Evolutionary conservation across 2,113 vertebrate genomes (phyloP), one percentile per base, ranked within the genome.

Genomic region (Thamnaconus septentrionalis): DNA sequence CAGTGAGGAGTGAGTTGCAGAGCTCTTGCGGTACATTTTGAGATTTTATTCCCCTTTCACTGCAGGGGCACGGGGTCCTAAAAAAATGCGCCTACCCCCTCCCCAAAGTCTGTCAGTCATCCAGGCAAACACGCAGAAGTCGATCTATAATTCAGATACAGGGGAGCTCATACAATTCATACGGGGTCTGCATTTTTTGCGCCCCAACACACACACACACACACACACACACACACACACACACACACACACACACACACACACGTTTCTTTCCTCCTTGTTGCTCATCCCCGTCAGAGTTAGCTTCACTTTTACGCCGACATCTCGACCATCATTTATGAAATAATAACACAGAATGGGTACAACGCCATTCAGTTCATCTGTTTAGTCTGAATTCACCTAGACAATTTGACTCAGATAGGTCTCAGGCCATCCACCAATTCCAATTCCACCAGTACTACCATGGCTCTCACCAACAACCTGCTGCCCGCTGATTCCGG

Each of bases 111-210:
- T 90, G 88, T 90, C 90, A 91, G 84, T 90, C 88, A 90, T 78
- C 74, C 83, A 60, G 81, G 68, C 83, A 82, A 87, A 81, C 83
- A 82, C 80, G 81, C 83, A 59, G 54, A 73, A 81, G 84, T 57
- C 74, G 57, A 87, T 90, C 85, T 89, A 90, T 90, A 90, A 90
- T 90, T 91, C 83, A 92, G 71, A 81, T 81, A 81, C 82, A 85
- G 54, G 75, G 78, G 70, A 87, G 81, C 85, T 88, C 86, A 84
- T 89, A 89, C 82, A 90, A 85, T 88, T 89, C 84, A 91, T 83
- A 85, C 75, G 78, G 70, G 73, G 63, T 67, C 70, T 69, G 9
- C 10, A 6, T 66, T 63, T 68, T 45, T 53, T 11, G 18, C 12
- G 18, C 18, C 18, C 18, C 18, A 1, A 1, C 18, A 31, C 18